Percentiles rank a stretch among this genome's conserved stretches.
phyloP scores from a whole-genome alignment of 2,888 invertebrate species.

The Perdita meconis region DNA sequence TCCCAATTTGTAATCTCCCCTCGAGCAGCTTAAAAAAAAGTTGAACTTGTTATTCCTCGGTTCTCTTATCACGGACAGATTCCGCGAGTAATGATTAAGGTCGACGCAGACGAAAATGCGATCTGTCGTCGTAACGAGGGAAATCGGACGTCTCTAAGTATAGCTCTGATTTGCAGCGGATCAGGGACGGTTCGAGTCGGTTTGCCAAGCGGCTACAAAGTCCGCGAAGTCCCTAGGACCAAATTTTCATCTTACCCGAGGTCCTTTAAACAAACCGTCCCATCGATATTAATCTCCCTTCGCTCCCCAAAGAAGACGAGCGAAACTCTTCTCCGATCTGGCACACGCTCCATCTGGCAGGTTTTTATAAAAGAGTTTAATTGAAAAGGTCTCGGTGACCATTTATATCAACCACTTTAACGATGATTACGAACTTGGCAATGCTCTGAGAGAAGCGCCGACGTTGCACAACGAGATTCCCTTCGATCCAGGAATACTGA shows the following conservation, averaged over 20 bases:
- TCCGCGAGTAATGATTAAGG: slow-evolving; percentile 66
- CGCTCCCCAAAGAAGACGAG: background rate
- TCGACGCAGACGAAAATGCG: slow-evolving; percentile 69
- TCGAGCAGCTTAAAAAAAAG: too few relatives aligned
- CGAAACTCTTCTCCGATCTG: background rate
- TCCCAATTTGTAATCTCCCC: too few relatives aligned
- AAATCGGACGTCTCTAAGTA: slow-evolving; percentile 77
- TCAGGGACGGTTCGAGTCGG: slow-evolving; percentile 67
- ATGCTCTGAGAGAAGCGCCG: slow-evolving; percentile 25
- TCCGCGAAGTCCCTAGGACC: slow-evolving; percentile 15
- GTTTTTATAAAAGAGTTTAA: slow-evolving; percentile 4
- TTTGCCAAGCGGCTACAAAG: slow-evolving; percentile 61
- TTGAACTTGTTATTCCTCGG: slow-evolving; percentile 4
- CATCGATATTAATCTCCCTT: background rate
- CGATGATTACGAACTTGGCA: slow-evolving; percentile 59
- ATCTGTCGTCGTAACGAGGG: slow-evolving; percentile 72
- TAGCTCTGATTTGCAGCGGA: slow-evolving; percentile 73
- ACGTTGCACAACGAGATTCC: slow-evolving; percentile 48
- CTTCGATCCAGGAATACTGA: slow-evolving; percentile 35
- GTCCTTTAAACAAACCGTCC: background rate
- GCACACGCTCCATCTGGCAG: background rate
- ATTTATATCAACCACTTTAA: slow-evolving; percentile 8
- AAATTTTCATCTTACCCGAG: slow-evolving; percentile 25
- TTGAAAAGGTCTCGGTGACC: slow-evolving; percentile 3
- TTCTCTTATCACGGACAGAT: slow-evolving; percentile 34